phyloP scores from a whole-genome alignment of 1,140 invertebrate genomes.

The Orchesella cincta region DNA sequence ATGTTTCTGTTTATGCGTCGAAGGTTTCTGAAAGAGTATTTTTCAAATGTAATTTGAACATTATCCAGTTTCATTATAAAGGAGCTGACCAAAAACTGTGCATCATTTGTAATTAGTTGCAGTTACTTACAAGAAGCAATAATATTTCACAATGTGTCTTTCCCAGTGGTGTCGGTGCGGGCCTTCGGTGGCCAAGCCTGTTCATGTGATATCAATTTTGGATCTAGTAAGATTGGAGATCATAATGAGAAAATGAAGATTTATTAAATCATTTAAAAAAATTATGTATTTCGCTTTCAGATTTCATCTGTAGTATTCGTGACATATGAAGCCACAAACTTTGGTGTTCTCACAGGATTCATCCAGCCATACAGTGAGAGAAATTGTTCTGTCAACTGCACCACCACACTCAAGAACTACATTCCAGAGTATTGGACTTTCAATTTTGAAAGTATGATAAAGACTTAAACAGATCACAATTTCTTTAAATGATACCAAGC shows the following conservation, averaged over 20 bases:
- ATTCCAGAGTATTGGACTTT: background rate
- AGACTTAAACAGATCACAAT: background rate
- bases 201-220: background rate
- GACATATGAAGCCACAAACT: background rate
- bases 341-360: background rate
- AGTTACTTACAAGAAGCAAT: too few relatives aligned
- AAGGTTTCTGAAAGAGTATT: too few relatives aligned
- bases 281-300: slow-evolving; percentile 3
- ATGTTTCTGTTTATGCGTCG: too few relatives aligned
- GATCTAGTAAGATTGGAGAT: background rate
- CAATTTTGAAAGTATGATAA: background rate
- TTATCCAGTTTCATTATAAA: too few relatives aligned
- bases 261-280: background rate
- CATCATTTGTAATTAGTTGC: too few relatives aligned
- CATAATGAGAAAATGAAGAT: background rate
- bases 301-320: background rate
- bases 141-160: too few relatives aligned
- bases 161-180: background rate
- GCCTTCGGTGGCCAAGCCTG: background rate
- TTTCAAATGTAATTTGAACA: too few relatives aligned
- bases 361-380: background rate
- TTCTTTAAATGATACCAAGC: background rate
- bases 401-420: background rate
- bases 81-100: too few relatives aligned
- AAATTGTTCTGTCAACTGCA: slow-evolving; percentile 4